phyloP scores from a whole-genome alignment of 2,113 vertebrate species.

The Platanista minor region DNA sequence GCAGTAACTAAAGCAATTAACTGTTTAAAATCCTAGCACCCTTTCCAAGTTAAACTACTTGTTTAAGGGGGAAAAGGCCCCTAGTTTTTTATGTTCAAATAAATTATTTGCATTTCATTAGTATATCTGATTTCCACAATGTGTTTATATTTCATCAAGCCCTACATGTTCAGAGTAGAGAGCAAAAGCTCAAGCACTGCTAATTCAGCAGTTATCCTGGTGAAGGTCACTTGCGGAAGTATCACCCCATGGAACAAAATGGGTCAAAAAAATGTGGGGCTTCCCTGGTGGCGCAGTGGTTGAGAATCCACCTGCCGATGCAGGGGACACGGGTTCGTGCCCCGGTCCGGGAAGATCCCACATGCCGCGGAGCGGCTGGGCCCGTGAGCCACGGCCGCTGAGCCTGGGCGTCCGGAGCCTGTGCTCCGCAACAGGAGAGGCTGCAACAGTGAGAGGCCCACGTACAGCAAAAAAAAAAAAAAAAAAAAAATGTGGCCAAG shows the following conservation, averaged over 20 bases:
- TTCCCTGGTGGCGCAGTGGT: too few relatives aligned
- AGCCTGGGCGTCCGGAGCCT: too few relatives aligned
- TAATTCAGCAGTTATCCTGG: not conserved
- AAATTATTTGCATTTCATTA: slow-evolving; percentile 2
- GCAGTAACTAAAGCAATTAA: not conserved
- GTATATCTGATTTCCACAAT: not conserved
- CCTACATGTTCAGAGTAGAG: not conserved
- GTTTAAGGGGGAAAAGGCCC: too few relatives aligned
- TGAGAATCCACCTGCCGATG: too few relatives aligned
- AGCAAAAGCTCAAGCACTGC: not conserved
- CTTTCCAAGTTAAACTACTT: not conserved
- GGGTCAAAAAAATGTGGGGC: not conserved
- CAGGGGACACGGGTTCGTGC: too few relatives aligned
- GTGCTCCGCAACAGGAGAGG: too few relatives aligned
- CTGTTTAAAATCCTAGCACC: not conserved
- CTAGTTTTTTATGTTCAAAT: not conserved
- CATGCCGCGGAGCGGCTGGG: too few relatives aligned
- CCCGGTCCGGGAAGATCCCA: too few relatives aligned
- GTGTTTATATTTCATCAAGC: not conserved
- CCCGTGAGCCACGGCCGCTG: too few relatives aligned
- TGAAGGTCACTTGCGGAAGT: not conserved
- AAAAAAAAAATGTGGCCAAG: not conserved
- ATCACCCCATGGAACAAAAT: not conserved
- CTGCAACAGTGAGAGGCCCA: too few relatives aligned
- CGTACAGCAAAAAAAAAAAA: too few relatives aligned